Base-by-base conservation (phyloP, 2,888 invertebrate genomes). In the Tromatobia lineatoria region DNA sequence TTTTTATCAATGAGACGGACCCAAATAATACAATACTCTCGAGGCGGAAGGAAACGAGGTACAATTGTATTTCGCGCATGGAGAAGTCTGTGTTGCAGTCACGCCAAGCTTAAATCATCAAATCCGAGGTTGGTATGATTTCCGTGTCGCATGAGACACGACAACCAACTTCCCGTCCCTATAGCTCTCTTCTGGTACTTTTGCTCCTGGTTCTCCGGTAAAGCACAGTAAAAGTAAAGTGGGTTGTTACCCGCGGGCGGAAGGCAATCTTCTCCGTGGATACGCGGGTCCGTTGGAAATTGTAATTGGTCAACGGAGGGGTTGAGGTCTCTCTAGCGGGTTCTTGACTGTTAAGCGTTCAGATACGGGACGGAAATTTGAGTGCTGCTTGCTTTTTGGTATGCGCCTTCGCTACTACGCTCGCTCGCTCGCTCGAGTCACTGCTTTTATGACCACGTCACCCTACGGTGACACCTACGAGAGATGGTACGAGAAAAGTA, bases 271-370 rank as follows among this genome's bases (percentile, higher is more conserved):
- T 81, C 81, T 71, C 70, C 74, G 54, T 78, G 80, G 77, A 78
- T 81, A 81, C 84, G 78, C 57, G 81, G 66, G 64, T 50, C 81
- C 78, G 74, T 64, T 64, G 78, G 78, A 84, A 84, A 84, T 81
- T 84, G 84, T 84, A 84, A 81, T 84, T 84, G 84, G 84, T 84
- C 84, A 84, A 84, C 80, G 71, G 18, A 45, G 50, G 25, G 45
- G 34, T 47, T 34, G 73, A 52, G 38, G 38, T 38, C 38, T 0
- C 54, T 10, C 50, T 2, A 20, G 38, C 42, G 50, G 47, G 52
- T 57, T 77, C 71, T 74, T 57, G 23, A 29, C 80, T 61, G 54
- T 81, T 78, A 69, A 83, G 69, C 77, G 76, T 70, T 69, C 50
- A 67, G 67, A 67, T 47, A 42, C 50, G 84, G 64, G 61, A 70